These are phyloP conservation scores for Falco punctatus DNA, from an alignment of 2,113 vertebrate species.

Conservation along the genomic window DNA sequence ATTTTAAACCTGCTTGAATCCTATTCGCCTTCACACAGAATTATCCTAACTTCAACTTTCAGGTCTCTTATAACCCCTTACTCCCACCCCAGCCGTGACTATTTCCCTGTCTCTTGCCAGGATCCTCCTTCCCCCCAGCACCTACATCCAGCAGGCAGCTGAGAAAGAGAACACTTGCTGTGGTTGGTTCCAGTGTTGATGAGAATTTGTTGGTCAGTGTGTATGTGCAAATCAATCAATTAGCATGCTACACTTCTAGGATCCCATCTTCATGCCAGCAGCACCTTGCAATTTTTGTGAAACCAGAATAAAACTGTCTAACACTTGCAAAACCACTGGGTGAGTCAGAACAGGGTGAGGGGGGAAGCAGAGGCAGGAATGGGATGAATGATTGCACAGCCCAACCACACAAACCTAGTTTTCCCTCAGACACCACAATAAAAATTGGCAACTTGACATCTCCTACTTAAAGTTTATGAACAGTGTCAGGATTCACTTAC, in stretches of 20 bases:
- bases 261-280: background rate
- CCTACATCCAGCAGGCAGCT: background rate
- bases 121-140: background rate
- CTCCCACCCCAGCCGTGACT: background rate
- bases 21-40: background rate
- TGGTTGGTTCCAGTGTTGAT: background rate
- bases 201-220: background rate
- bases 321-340: background rate
- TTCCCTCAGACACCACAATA: background rate
- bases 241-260: background rate
- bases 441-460: background rate
- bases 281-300: background rate
- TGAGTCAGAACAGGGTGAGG: background rate
- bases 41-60: background rate
- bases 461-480: background rate
- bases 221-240: fast-evolving
- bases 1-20: background rate
- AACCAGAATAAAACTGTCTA: background rate
- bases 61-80: fast-evolving
- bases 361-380: background rate
- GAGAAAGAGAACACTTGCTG: background rate
- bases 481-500: background rate
- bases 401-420: background rate
- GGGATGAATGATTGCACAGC: background rate
- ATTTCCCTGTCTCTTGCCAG: background rate